These are phyloP conservation scores for Epinephelus lanceolatus DNA, from an alignment of 2,113 vertebrate genomes.

Conservation along the genomic window DNA sequence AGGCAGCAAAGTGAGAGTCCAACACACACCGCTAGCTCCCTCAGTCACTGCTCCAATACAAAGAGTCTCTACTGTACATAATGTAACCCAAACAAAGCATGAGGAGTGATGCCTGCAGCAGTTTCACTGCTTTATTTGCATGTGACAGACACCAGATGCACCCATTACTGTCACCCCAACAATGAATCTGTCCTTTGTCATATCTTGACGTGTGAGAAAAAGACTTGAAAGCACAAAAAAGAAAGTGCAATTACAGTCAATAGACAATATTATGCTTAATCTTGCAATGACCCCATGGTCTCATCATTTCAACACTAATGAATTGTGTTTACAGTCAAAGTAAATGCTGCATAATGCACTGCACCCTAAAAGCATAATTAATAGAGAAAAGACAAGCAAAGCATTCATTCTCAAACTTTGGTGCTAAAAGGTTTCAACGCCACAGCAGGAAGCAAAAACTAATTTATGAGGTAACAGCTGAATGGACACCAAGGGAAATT, in stretches of 20 bases:
- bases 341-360: neutral
- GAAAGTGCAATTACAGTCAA: neutral
- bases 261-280: neutral
- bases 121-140: too few species aligned
- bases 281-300: neutral
- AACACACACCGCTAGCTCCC: conserved; percentile 11
- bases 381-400: neutral
- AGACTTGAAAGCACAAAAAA: conserved; percentile 9
- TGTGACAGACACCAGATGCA: neutral
- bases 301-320: neutral
- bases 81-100: neutral
- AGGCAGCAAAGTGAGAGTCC: conserved; percentile 16
- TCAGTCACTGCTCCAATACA: conserved; percentile 13
- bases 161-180: neutral
- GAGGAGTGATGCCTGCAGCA: neutral
- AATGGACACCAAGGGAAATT: neutral
- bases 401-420: neutral
- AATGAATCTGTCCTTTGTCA: neutral
- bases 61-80: neutral
- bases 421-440: neutral
- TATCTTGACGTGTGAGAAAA: neutral
- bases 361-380: neutral
- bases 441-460: neutral
- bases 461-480: neutral
- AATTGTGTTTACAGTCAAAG: neutral